Base-by-base conservation (phyloP, 1,140 invertebrate species). In the Homalodisca vitripennis region DNA sequence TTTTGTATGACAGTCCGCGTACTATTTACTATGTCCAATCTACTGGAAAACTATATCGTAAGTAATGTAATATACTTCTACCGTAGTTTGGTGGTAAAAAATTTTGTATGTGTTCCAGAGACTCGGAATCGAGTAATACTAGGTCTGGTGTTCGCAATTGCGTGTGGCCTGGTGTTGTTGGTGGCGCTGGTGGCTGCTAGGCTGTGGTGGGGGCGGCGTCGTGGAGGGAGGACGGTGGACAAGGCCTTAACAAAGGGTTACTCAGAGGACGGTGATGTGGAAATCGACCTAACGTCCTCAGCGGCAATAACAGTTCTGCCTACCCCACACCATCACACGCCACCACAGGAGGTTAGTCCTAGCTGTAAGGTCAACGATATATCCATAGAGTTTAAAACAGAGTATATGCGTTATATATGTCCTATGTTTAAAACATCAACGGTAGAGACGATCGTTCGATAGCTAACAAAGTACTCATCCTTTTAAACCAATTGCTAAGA, bases 91-190 rank as follows among this genome's bases (percentile, higher is more conserved):
- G n/a, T n/a, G n/a, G n/a, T n/a, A n/a, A n/a, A n/a, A n/a, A n/a
- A n/a, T n/a, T n/a, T n/a, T n/a, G n/a, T n/a, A n/a, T n/a, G n/a
- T 41, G 34, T 41, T 41, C 31, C 85, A 93, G 91, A 86, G 74
- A 90, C 92, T 76, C 84, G 87, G 75, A 90, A 92, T 74, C 89
- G 89, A 70, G 87, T 91, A 73, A 88, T 89, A 75, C 79, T 92
- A 51, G 92, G 92, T 81, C 80, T 93, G 73, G 86, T 89, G 32
- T 81, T 93, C 70, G 89, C 89, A 70, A 79, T 91, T 24, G 83
- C 85, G 47, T 83, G 81, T 26, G 89, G 89, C 48, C 78, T 92
- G 29, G 76, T 93, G 26, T 76, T 90, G 12, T 83, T 92, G 62
- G 77, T 92, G 66, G 80, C 85, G 6, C 79, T 91, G 60, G 81